Evolutionary conservation across 2,797 vertebrate genomes (phyloP), one percentile per base, ranked within the genome.

Genomic region (Acomys russatus): DNA sequence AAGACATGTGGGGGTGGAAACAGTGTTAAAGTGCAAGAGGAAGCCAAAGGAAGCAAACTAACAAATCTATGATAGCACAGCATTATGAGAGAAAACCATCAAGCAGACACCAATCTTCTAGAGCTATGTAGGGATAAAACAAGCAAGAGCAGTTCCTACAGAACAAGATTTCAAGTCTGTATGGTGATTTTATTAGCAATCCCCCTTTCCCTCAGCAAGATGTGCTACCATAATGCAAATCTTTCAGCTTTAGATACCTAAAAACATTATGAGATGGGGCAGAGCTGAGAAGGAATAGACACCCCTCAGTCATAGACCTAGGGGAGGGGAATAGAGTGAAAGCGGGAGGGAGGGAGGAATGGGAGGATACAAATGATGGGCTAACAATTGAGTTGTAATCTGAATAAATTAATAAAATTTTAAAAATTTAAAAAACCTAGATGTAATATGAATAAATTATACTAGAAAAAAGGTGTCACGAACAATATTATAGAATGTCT

Each of bases 1-100:
- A 96, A 96, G 84, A 86, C 96, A 96, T 70, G 92, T 95, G 96
- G 88, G 88, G 90, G 90, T 38, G 88, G 90, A 89, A 89, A 95
- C 79, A 56, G 96, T 89, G 91, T 64, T 88, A 83, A 96, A 92
- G 91, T 63, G 17, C 44, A 70, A 44, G 9, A 93, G 80, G 68
- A 95, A 94, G 95, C 94, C 78, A 88, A 97, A 61, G 35, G 85
- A 85, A 92, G 64, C 49, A 94, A 84, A 87, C 85, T 88, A 94
- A 82, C 68, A 79, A 92, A 92, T 68, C 28, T 79, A 66, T 3
- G 73, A 71, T 3, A 51, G 14, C 56, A 59, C 56, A 59, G 86
- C 80, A 88, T 9, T 35, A 17, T 23, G 20, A 77, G 28, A 89
- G 85, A 17, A 87, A 87, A 51, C 28, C 80, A 33, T 0, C 51